These are phyloP conservation scores for Mixornis gularis DNA, from an alignment of 2,113 vertebrate genomes.

Conservation along the genomic window DNA sequence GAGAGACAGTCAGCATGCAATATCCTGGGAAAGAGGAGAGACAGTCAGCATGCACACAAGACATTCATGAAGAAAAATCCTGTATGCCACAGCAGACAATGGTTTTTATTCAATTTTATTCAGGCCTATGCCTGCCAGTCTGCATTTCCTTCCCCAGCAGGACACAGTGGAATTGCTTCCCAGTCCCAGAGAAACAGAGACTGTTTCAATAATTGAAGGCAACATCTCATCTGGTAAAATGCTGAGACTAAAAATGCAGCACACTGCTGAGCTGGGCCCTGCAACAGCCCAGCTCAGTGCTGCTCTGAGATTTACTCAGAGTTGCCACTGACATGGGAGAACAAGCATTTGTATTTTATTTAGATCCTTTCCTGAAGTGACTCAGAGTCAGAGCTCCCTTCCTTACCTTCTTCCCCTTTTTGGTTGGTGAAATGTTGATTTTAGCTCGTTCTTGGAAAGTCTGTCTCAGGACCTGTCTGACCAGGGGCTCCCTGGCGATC, in stretches of 20 bases:
- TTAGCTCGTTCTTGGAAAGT: conserved; percentile 98
- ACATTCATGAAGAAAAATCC: not conserved
- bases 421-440: conserved; percentile 92
- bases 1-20: conserved; percentile 34
- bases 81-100: not conserved
- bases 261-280: not conserved
- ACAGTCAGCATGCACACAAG: not conserved
- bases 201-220: not conserved
- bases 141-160: conserved; percentile 29
- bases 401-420: conserved; percentile 95
- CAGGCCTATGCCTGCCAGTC: not conserved
- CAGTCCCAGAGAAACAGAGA: not conserved
- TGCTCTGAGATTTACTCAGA: not conserved
- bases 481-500: conserved; percentile 93
- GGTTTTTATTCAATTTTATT: not conserved
- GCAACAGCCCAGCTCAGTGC: not conserved
- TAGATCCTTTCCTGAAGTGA: not conserved
- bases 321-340: not conserved
- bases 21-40: conserved; percentile 72
- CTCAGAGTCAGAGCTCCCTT: not conserved
- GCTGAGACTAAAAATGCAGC: not conserved
- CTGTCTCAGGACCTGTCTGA: conserved; percentile 93
- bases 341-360: not conserved
- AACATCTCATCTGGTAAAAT: not conserved
- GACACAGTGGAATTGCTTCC: not conserved